A percentile compares a stretch with the other conserved stretches of the same genome.
phyloP scores from a whole-genome alignment of 2,113 vertebrate genomes.

The Craseonycteris thonglongyai region DNA sequence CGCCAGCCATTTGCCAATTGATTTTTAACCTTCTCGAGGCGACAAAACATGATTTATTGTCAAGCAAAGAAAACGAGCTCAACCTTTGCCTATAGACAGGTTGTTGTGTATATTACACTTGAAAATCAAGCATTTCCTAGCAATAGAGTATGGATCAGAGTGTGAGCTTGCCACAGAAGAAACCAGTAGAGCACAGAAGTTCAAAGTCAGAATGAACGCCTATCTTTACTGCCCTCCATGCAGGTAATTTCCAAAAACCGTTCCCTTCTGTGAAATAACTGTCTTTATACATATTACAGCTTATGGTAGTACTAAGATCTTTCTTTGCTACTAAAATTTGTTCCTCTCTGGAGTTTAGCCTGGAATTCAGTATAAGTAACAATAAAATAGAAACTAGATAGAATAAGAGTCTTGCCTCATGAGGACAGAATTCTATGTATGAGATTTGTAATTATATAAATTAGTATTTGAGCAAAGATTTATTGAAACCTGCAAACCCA shows the following conservation, averaged over 20 bases:
- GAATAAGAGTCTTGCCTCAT: not conserved
- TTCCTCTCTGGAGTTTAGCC: not conserved
- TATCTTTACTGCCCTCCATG: not conserved
- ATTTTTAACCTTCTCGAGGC: constrained; percentile 40
- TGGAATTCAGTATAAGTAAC: not conserved
- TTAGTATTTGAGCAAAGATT: not conserved
- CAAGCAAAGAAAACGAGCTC: not conserved
- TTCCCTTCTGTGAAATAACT: not conserved
- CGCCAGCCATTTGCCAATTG: constrained; percentile 17
- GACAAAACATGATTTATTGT: constrained; percentile 23
- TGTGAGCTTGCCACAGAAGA: not conserved
- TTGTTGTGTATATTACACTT: not conserved
- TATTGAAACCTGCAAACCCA: not conserved
- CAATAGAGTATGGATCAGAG: not conserved
- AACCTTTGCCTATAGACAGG: not conserved
- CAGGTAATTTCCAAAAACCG: not conserved
- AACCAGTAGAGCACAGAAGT: rapidly evolving
- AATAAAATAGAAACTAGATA: not conserved
- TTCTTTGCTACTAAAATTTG: not conserved
- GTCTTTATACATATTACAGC: not conserved
- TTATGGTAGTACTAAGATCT: not conserved
- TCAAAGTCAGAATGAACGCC: not conserved
- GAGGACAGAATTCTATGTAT: not conserved
- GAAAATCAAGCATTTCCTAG: not conserved
- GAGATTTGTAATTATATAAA: not conserved